phyloP scores from a whole-genome alignment of 2,888 invertebrate species.

The Eristalis pertinax region DNA sequence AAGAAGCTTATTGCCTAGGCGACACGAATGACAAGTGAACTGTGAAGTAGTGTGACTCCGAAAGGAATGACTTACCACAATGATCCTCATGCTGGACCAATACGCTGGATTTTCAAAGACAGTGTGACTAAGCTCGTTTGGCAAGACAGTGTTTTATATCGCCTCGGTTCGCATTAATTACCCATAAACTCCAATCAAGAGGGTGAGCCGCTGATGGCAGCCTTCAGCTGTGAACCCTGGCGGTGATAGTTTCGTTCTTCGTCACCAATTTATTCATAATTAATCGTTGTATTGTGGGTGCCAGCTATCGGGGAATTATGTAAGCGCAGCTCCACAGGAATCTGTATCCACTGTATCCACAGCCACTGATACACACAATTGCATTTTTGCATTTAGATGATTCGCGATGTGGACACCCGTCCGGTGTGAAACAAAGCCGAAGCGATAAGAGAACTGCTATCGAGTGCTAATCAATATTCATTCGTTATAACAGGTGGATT shows the following conservation, averaged over 20 bases:
- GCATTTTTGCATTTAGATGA: not conserved
- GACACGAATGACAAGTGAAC: not conserved
- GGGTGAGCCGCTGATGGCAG: not conserved
- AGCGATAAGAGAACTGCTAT: not conserved
- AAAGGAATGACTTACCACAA: conserved; percentile 30
- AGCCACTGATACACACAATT: not conserved
- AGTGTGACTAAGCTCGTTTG: not conserved
- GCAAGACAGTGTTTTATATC: conserved; percentile 22
- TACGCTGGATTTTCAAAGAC: not conserved
- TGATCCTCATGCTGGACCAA: conserved; percentile 24
- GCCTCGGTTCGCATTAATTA: conserved; percentile 20
- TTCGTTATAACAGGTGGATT: not conserved
- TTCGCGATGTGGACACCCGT: not conserved
- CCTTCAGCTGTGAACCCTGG: conserved; percentile 11
- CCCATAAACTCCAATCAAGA: conserved; percentile 8
- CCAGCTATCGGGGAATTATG: not conserved
- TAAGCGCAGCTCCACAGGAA: not conserved
- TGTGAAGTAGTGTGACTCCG: not conserved
- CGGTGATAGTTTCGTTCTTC: not conserved
- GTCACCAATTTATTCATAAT: conserved; percentile 2
- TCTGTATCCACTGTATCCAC: not conserved
- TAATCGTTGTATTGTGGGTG: conserved; percentile 22
- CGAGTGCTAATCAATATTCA: not conserved
- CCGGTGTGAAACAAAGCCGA: not conserved
- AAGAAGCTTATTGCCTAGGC: conserved; percentile 35